Base-by-base conservation (phyloP, 2,797 vertebrate species). In the Alectoris magna region DNA sequence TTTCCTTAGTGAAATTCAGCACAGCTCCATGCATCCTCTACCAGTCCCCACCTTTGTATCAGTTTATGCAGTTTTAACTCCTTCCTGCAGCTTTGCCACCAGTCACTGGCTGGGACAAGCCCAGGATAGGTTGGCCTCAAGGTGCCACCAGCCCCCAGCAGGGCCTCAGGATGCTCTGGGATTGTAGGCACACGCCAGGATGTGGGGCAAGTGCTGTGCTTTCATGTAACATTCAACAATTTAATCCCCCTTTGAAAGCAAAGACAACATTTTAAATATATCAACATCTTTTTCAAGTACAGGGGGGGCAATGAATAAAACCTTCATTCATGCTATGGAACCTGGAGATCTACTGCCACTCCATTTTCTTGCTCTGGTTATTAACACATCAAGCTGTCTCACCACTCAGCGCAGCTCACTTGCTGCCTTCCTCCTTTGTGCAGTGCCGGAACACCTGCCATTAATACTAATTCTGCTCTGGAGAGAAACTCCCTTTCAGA, bases 371-470 rank as follows among this genome's bases (percentile, higher is more conserved):
- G 90, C 93, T 79, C 84, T 38, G 91, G 88, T 96, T 96, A 96
- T 96, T 96, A 95, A 96, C 95, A 95, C 94, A 95, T 95, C 95
- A 96, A 94, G 84, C 84, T 96, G 96, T 95, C 94, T 89, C 56
- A 36, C 72, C 58, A 44, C 81, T 86, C 82, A 38, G 88, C 88
- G 77, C 66, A 76, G 94, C 84, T 81, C 49, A 82, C 83, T 89
- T 34, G 58, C 91, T 84, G 93, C 93, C 79, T 94, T 94, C 88
- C 91, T 94, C 92, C 53, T 96, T 96, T 95, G 96, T 96, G 92
- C 36, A 36, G 3, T 75, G 21, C 79, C 36, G 87, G 87, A 95
- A 81, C 94, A 96, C 94, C 93, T 95, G 93, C 94, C 94, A 95
- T 94, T 95, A 94, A 75, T 66, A 87, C 91, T 95, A 93, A 94